Base-by-base conservation (phyloP, 2,113 vertebrate species). In the Neolamprologus longior region DNA sequence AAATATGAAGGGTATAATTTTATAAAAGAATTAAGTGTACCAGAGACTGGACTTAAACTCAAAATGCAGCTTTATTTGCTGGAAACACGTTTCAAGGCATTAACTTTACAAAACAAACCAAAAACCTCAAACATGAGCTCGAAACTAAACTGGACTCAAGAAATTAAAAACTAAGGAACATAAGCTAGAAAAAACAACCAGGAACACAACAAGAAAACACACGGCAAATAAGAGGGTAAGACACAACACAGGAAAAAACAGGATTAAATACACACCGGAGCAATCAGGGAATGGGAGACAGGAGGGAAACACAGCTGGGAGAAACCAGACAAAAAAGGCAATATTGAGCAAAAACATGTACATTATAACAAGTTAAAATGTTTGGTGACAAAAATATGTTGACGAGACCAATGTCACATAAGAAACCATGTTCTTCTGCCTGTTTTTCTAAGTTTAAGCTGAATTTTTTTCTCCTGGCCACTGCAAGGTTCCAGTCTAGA, bases 151-250 rank as follows among this genome's bases (percentile, higher is more conserved):
- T 2, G 58, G 0, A 61, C 28, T 19, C 58, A 33, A 61, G 15
- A 61, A 61, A 33, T 0, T 61, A 33, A 61, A 61, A 33, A 33
- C 9, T 61, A 61, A 33, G 58, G 0, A 61, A 61, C 1, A 0
- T 61, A 0, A 19, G 15, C 28, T 33, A 0, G 28, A 61, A 33
- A 33, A 61, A 61, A 10, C 9, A 61, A 33, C 28, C 9, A 61
- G 15, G 57, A 61, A 33, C 28, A 61, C 28, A 61, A 33, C 58
- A 33, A 61, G 58, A 61, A 33, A 11, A 19, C 57, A 17, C 5
- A 61, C 3, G 0, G 0, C 8, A 61, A 61, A 61, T 0, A 61
- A 33, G 28, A 10, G 58, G 58, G 0, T 3, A 61, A 10, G 28
- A 61, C 1, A 0, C 9, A 7, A 33, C 5, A 61, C 57, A 61